Percentiles rank a stretch among this genome's conserved stretches.
These are phyloP conservation scores for Andrena bucephala DNA, from an alignment of 2,888 invertebrate genomes.

Conservation along the genomic window DNA sequence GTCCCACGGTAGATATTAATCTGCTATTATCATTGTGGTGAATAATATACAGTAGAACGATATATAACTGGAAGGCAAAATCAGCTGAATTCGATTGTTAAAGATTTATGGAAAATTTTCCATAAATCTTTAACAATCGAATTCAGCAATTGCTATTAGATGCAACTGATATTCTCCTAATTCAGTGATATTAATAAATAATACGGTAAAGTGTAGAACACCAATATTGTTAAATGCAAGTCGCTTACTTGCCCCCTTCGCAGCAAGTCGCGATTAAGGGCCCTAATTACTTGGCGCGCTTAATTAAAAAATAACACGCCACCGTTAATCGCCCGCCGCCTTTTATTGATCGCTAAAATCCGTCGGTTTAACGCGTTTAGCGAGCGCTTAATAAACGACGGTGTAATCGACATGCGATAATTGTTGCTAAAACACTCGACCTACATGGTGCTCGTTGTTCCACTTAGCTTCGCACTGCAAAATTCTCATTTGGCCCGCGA, in stretches of 20 bases:
- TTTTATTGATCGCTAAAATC: slow-evolving; percentile 73
- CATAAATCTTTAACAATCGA: background rate
- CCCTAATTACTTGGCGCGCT: slow-evolving; percentile 31
- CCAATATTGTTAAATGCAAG: background rate
- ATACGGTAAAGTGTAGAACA: background rate
- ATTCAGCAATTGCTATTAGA: background rate
- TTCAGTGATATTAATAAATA: background rate
- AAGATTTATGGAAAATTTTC: background rate
- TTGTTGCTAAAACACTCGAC: slow-evolving; percentile 81
- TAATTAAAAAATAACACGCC: slow-evolving; percentile 41
- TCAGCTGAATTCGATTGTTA: background rate
- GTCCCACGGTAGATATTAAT: background rate
- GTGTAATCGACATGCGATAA: slow-evolving; percentile 77
- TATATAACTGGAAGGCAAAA: background rate
- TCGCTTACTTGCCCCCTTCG: background rate
- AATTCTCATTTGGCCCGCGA: slow-evolving; percentile 36
- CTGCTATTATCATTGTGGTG: background rate
- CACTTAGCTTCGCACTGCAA: slow-evolving; percentile 52
- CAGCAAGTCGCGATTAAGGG: background rate
- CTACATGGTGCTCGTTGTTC: slow-evolving; percentile 70
- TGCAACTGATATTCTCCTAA: background rate
- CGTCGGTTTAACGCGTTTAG: slow-evolving; percentile 74
- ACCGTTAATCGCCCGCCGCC: slow-evolving; percentile 74
- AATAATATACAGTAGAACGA: background rate
- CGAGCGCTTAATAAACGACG: slow-evolving; percentile 67